Evolutionary conservation across 2,797 vertebrate genomes (phyloP), one percentile per base, ranked within the genome.

Genomic region (Anguilla pacifica): DNA sequence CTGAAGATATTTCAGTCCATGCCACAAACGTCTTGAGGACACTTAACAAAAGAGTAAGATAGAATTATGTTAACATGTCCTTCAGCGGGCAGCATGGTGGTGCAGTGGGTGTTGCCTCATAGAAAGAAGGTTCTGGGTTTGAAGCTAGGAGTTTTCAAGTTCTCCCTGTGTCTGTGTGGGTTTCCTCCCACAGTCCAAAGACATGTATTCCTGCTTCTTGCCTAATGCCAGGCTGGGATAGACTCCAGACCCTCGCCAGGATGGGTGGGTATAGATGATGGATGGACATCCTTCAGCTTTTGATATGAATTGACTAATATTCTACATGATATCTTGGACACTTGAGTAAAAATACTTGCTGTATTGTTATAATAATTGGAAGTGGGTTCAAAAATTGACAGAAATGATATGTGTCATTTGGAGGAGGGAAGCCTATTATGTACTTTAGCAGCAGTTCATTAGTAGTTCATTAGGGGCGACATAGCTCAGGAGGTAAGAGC

Each of bases 311-410:
- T 61, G 31, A 1, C n/a, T 5, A 22, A 84, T 57, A 17, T 28
- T 31, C 53, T 19, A 35, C 51, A 55, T 3, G 22, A 28, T 57
- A 84, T 84, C 53, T n/a, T 31, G 6, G 22, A 57, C 11, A 19
- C 83, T 83, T 84, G 83, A 57, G 83, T 84, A n/a, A 59, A 53
- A n/a, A 57, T 57, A 15, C 53, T 84, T n/a, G 55, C 83, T 39
- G 3, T 67, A 57, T 46, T 22, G 15, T 84, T 15, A 22, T 31
- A 57, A 11, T 31, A 3, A 43, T 19, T 43, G 57, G 5, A 11
- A 85, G 39, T 25, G 19, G 22, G 10, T 15, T 1, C 28, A 85
- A 4, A 74, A 10, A 64, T 13, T 25, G 31, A 61, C 31, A 64
- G 57, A 9, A 64, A 22, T 17, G 10, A 74, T 39, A 74, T 22